A percentile compares a stretch with the other conserved stretches of the same genome.
Evolutionary conservation across 1,140 invertebrate species (phyloP).

Genomic region (Phenacoccus solenopsis): DNA sequence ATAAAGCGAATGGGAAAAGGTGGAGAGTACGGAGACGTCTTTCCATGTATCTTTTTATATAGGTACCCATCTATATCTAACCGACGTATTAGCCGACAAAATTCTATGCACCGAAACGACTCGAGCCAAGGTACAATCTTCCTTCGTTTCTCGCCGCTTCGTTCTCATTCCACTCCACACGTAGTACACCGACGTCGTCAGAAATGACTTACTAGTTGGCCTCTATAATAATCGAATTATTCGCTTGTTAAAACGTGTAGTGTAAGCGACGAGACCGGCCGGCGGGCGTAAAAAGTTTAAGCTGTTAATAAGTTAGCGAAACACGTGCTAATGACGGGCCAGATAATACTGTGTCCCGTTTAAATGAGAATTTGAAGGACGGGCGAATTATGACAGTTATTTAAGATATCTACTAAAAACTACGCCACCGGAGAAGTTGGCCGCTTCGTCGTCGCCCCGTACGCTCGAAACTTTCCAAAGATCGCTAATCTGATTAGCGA

Average conservation of each 20-base stretch:
- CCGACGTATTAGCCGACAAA: too few species aligned
- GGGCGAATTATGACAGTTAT: conserved; percentile 1
- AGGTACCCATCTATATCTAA: too few species aligned
- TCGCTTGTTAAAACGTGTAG: neutral
- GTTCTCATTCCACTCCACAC: too few species aligned
- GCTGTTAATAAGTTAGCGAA: neutral
- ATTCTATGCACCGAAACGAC: too few species aligned
- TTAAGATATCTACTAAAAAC: neutral
- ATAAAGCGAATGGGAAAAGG: too few species aligned
- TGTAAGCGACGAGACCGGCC: neutral
- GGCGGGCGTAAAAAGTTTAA: neutral
- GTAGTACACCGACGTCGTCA: too few species aligned
- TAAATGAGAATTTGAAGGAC: neutral
- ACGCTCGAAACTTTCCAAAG: neutral
- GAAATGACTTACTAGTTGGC: too few species aligned
- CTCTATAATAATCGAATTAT: neutral
- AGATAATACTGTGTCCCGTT: neutral
- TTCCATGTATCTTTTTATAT: too few species aligned
- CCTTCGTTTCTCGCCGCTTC: too few species aligned
- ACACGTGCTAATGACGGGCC: conserved; percentile 6
- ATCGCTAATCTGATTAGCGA: neutral
- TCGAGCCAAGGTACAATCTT: too few species aligned
- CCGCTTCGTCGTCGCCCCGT: too few species aligned
- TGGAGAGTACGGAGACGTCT: too few species aligned
- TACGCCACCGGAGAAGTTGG: neutral